Base-by-base conservation (phyloP, 2,797 vertebrate genomes). In the Pogoniulus pusillus region DNA sequence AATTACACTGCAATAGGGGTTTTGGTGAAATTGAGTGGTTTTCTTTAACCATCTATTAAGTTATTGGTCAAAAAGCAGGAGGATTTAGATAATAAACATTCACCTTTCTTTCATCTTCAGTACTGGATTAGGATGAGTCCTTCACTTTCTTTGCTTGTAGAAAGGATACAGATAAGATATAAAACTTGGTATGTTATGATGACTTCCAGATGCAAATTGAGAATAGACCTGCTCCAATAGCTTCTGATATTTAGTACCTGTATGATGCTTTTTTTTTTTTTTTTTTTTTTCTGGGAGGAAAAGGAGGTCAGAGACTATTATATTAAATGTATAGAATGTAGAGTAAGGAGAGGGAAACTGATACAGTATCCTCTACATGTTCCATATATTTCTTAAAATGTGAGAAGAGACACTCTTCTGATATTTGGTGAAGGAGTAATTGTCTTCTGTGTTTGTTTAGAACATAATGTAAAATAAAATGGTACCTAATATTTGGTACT, bases 371-470 rank as follows among this genome's bases (percentile, higher is more conserved):
- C n/a, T 89, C 24, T 63, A 13, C 6, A 11, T 58, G 11, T 63
- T 76, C 39, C 18, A 35, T 43, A 37, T 63, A 34, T 23, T 20
- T 53, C 37, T 70, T 85, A 62, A 91, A 80, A 84, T 57, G 30
- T 65, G 55, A 75, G 41, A 83, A 78, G 19, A 83, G 35, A 66
- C 37, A 34, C 32, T 53, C 22, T 26, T 78, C 55, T 83, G 76
- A 87, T 90, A 90, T 66, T 59, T 27, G 24, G 17, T 78, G 39
- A 32, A 93, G 68, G 85, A 82, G 75, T 87, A 92, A 93, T 82
- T 87, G 45, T 24, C 18, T 89, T 79, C n/a, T 87, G 23, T 91
- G 26, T 78, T 84, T 10, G 7, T 68, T 53, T 43, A n/a, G n/a
- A n/a, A n/a, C n/a, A n/a, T n/a, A 71, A 83, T 64, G 27, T 76